A percentile compares a stretch with the other conserved stretches of the same genome.
Evolutionary conservation across 64 coral and sea anemone species (phyloP).

Genomic region (Dendrophyllia cribrosa): DNA sequence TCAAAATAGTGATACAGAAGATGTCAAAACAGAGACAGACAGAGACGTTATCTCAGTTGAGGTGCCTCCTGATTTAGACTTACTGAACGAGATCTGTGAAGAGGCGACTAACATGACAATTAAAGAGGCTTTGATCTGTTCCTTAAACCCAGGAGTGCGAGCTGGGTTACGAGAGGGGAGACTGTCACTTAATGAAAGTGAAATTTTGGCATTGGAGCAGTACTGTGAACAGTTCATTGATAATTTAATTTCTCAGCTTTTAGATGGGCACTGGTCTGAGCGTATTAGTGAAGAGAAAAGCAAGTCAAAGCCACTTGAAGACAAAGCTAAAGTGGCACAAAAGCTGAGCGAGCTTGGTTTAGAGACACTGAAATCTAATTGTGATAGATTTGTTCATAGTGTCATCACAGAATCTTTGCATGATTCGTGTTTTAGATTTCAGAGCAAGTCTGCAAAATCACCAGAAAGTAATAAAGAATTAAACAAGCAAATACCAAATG

Average conservation of each 20-base stretch:
- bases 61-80: constrained; percentile 52
- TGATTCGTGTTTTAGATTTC: constrained; percentile 28
- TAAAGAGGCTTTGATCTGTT: constrained; percentile 86
- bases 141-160: constrained; percentile 76
- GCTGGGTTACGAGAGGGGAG: constrained; percentile 62
- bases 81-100: constrained; percentile 89
- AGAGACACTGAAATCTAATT: constrained; percentile 56
- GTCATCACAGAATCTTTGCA: constrained; percentile 71
- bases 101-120: constrained; percentile 95
- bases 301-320: constrained; percentile 31
- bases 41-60: background rate
- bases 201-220: constrained; percentile 69
- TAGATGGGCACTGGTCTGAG: constrained; percentile 35
- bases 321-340: constrained; percentile 31
- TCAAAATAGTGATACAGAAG: background rate
- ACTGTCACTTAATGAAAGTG: constrained; percentile 72
- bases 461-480: background rate
- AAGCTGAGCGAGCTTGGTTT: constrained; percentile 46
- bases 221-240: constrained; percentile 89
- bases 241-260: constrained; percentile 38
- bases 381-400: constrained; percentile 74
- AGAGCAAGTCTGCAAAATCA: background rate
- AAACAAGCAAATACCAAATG: background rate
- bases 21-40: background rate
- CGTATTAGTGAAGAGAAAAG: constrained; percentile 22